Evolutionary conservation across 2,888 invertebrate species (phyloP).

Genomic region (Caenorhabditis auriculariae): DNA sequence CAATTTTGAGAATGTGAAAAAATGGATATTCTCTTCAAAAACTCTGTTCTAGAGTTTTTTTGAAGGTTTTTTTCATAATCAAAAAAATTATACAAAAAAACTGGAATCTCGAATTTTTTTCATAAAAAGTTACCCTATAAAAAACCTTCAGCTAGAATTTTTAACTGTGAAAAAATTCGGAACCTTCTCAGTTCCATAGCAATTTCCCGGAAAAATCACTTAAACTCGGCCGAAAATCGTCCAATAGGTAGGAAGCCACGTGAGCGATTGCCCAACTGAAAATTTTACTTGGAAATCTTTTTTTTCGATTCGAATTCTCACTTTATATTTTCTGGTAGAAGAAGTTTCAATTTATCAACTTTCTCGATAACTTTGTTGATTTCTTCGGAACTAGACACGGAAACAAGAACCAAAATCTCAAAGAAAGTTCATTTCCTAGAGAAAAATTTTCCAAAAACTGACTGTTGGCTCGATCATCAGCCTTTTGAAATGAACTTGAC

Average conservation of each 20-base stretch:
- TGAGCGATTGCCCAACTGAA: conserved; percentile 27
- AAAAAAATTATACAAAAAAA: no score
- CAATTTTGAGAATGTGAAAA: no score
- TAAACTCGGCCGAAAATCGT: conserved; percentile 2
- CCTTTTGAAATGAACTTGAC: conserved; percentile 28
- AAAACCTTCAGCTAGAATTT: not conserved
- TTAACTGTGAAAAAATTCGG: no score
- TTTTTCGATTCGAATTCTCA: no score
- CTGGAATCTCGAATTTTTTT: conserved; percentile 5
- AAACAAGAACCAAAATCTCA: conserved; percentile 23
- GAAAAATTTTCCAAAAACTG: not conserved
- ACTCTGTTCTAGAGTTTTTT: no score
- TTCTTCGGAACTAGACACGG: conserved; percentile 5
- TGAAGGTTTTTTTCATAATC: no score
- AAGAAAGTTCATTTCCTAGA: not conserved
- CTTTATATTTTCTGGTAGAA: not conserved
- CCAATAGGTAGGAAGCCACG: conserved; percentile 22
- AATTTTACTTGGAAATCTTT: not conserved
- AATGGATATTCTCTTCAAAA: no score
- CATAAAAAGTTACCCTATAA: not conserved
- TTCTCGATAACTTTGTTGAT: conserved; percentile 10
- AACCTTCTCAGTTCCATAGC: conserved; percentile 23
- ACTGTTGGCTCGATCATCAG: conserved; percentile 40
- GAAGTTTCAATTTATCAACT: conserved; percentile 7
- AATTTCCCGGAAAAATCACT: conserved; percentile 1